A percentile compares a stretch with the other conserved stretches of the same genome.
phyloP scores from a whole-genome alignment of 2,113 vertebrate genomes.

The Megaceryle torquata region DNA sequence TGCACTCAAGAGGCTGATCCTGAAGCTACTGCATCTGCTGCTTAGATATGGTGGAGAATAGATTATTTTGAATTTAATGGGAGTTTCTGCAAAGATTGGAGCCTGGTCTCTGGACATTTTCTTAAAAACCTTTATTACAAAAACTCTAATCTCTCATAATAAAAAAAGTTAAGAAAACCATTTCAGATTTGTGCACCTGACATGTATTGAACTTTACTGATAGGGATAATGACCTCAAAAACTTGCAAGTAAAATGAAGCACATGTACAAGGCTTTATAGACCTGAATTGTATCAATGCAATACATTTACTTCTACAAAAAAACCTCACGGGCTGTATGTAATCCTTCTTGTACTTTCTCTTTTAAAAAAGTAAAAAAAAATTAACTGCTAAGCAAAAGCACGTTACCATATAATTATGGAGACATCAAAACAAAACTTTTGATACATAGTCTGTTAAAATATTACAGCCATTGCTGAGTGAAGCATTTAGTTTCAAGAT shows the following conservation, averaged over 20 bases:
- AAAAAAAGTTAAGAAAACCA: not conserved
- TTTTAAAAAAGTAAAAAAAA: not conserved
- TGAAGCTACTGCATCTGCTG: not conserved
- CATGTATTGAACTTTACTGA: not conserved
- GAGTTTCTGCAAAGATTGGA: not conserved
- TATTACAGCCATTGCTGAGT: not conserved
- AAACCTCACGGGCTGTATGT: not conserved
- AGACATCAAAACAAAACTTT: not conserved
- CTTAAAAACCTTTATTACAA: not conserved
- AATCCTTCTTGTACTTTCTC: not conserved
- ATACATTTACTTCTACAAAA: not conserved
- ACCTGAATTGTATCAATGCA: not conserved
- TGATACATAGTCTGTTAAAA: too few relatives aligned
- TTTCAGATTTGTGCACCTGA: not conserved
- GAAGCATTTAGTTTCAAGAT: not conserved
- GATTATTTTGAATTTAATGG: not conserved
- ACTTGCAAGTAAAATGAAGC: not conserved
- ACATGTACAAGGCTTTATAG: rapidly evolving
- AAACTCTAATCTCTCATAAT: not conserved
- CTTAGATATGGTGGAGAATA: rapidly evolving
- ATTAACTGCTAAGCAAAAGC: not conserved
- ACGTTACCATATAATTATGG: not conserved
- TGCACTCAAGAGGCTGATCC: not conserved
- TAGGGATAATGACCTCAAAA: not conserved
- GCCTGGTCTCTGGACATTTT: not conserved